Evolutionary conservation across 2,888 invertebrate genomes (phyloP).

Genomic region (Pyrrhopygopsis socrates): DNA sequence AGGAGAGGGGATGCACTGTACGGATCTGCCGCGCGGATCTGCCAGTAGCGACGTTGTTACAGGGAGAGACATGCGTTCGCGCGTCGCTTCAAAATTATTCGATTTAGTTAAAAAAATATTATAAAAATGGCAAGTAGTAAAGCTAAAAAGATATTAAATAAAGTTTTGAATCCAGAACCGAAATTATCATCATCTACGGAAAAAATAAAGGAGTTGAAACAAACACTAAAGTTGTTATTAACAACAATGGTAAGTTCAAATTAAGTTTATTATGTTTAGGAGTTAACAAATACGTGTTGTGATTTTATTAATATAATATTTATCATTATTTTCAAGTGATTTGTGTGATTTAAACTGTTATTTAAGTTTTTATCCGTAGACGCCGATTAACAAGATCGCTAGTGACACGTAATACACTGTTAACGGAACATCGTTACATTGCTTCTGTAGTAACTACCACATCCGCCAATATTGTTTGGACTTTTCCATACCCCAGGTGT

Average conservation of each 20-base stretch:
- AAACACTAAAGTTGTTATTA: slow-evolving; percentile 6
- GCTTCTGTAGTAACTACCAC: slow-evolving; percentile 19
- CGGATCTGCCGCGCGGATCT: slow-evolving; percentile 19
- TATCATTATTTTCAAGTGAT: slow-evolving; percentile 2
- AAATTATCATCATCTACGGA: neutral
- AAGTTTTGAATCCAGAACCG: slow-evolving; percentile 1
- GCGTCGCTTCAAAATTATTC: slow-evolving; percentile 19
- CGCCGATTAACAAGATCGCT: slow-evolving; percentile 3
- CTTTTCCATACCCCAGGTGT: slow-evolving; percentile 5
- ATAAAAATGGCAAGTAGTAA: neutral
- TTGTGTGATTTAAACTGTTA: slow-evolving; percentile 9
- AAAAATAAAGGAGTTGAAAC: slow-evolving; percentile 9
- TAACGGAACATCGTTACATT: slow-evolving; percentile 12
- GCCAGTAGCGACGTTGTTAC: slow-evolving; percentile 19
- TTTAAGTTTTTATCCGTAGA: neutral
- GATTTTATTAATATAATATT: too few relatives aligned
- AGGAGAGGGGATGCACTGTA: slow-evolving; percentile 13
- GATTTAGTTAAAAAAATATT: slow-evolving; percentile 9
- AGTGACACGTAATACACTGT: slow-evolving; percentile 7
- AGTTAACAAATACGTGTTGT: slow-evolving; percentile 9
- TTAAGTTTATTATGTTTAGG: slow-evolving; percentile 9
- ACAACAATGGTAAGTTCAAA: neutral
- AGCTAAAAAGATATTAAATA: slow-evolving; percentile 4
- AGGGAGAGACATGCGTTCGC: slow-evolving; percentile 14
- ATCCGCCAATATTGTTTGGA: slow-evolving; percentile 9